phyloP scores from a whole-genome alignment of 2,888 invertebrate genomes.

The Pterostichus madidus region DNA sequence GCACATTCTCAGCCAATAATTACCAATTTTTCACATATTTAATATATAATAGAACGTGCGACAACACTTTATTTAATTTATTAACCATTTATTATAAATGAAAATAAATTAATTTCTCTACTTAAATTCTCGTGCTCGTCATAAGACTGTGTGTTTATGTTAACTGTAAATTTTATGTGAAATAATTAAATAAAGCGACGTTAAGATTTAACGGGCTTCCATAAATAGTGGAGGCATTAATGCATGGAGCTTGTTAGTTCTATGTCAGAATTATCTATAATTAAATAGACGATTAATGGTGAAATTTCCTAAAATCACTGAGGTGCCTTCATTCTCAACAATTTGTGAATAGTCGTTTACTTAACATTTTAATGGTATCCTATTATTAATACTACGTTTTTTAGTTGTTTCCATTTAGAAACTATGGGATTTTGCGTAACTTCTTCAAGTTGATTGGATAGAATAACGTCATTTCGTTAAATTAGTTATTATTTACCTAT shows the following conservation, averaged over 20 bases:
- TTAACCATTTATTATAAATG: conserved; percentile 16
- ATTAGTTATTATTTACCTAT: too few species aligned
- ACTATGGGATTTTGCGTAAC: too few species aligned
- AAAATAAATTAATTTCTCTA: conserved; percentile 42
- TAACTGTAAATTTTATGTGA: conserved; percentile 49
- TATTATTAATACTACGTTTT: too few species aligned
- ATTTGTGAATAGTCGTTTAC: not conserved
- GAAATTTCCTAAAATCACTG: conserved; percentile 30
- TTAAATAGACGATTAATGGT: conserved; percentile 39
- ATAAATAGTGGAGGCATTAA: conserved; percentile 33
- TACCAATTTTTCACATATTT: conserved; percentile 7
- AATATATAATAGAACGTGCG: conserved; percentile 15
- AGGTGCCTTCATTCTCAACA: not conserved
- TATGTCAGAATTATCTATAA: conserved; percentile 24
- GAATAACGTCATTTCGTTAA: too few species aligned
- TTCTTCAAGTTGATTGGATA: too few species aligned
- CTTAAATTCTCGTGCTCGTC: conserved; percentile 11
- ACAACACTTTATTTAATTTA: conserved; percentile 40
- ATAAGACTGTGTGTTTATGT: conserved; percentile 22
- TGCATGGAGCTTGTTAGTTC: conserved; percentile 24
- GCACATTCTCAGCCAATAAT: conserved; percentile 28
- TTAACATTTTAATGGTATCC: not conserved
- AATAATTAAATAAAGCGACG: conserved; percentile 44
- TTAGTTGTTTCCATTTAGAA: too few species aligned
- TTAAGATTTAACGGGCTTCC: conserved; percentile 44